Conservation (phyloP, 2,113 vertebrate genomes). For the Coturnix japonica region DNA sequence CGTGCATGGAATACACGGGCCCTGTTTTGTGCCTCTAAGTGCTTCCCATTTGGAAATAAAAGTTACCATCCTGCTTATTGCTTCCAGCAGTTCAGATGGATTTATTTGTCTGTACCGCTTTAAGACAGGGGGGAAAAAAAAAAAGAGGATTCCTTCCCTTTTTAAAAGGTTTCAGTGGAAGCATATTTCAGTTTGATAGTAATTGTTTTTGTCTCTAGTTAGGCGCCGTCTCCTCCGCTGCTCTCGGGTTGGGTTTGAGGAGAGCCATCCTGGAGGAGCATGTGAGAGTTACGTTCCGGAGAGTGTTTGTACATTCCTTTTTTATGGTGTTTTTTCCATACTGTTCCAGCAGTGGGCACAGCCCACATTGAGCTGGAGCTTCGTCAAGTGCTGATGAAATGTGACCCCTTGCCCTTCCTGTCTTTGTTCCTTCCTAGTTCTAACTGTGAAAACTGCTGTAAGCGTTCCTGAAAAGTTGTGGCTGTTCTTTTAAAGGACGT, state of each 20-base stretch:
- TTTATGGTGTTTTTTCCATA: slow-evolving; percentile 29
- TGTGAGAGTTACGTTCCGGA: not conserved
- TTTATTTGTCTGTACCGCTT: not conserved
- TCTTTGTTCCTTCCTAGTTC: slow-evolving; percentile 75
- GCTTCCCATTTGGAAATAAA: not conserved
- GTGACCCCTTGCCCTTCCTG: slow-evolving; percentile 75
- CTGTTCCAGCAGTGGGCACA: slow-evolving; percentile 40
- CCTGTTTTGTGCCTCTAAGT: not conserved
- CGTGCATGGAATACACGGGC: not conserved
- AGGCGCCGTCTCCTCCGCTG: not conserved
- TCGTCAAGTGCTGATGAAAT: slow-evolving; percentile 57
- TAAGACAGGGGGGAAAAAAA: not conserved
- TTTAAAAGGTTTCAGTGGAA: not conserved
- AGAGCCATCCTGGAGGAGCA: not conserved
- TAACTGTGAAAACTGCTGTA: slow-evolving; percentile 56
- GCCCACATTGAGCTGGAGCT: slow-evolving; percentile 31
- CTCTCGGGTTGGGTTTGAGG: rapidly evolving
- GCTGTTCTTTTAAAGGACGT: not conserved
- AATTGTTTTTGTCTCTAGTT: not conserved
- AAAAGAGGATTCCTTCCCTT: not conserved
- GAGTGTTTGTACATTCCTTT: slow-evolving; percentile 20
- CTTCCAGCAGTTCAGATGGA: not conserved
- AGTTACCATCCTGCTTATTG: not conserved
- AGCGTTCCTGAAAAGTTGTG: slow-evolving; percentile 76
- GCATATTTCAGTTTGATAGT: not conserved